phyloP scores from a whole-genome alignment of 2,888 invertebrate species.

The Protodeltote pygarga region DNA sequence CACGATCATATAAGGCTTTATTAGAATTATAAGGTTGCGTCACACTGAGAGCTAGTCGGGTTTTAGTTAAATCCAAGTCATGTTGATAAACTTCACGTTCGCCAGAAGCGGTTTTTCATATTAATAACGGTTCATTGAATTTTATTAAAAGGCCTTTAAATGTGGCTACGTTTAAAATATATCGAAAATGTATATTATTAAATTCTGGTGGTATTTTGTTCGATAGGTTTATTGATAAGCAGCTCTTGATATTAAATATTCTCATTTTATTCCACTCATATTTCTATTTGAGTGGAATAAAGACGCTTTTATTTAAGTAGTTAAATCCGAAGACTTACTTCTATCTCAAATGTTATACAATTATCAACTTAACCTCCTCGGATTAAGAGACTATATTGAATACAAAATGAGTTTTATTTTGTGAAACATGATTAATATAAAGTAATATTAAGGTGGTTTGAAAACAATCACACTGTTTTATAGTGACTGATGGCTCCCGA shows the following conservation, averaged over 20 bases:
- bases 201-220: background rate
- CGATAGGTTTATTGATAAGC: conserved; percentile 3
- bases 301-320: conserved; percentile 8
- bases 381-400: conserved; percentile 8
- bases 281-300: conserved; percentile 13
- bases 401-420: conserved; percentile 17
- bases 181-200: conserved; percentile 6
- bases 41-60: too few relatives aligned
- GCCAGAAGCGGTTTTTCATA: conserved; percentile 16
- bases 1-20: too few relatives aligned
- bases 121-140: conserved; percentile 34
- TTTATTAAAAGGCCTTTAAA: conserved; percentile 32
- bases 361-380: conserved; percentile 7
- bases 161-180: conserved; percentile 14
- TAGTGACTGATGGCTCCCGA: conserved; percentile 57
- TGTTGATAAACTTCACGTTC: conserved; percentile 22
- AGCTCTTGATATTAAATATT: background rate
- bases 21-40: too few relatives aligned
- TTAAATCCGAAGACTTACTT: conserved; percentile 12
- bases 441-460: conserved; percentile 39
- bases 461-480: conserved; percentile 51
- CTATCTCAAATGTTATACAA: conserved; percentile 13
- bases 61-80: too few relatives aligned
- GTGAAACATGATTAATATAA: conserved; percentile 40
- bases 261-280: conserved; percentile 9